A percentile compares a stretch with the other conserved stretches of the same genome.
phyloP scores from a whole-genome alignment of 2,113 vertebrate species.

The Peromyscus maniculatus region DNA sequence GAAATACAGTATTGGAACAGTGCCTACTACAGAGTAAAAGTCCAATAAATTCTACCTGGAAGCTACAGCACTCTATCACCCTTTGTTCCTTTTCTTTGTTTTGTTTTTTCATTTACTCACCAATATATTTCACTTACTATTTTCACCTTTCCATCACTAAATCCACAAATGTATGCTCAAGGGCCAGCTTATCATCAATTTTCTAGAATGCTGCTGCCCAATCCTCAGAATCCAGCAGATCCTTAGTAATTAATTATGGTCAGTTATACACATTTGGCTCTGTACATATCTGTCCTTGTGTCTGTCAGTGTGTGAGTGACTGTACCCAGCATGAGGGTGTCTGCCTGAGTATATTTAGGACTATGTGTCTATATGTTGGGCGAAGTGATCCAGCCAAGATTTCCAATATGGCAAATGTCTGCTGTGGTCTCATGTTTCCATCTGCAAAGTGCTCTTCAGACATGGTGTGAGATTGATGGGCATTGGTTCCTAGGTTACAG shows the following conservation, averaged over 20 bases:
- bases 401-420: slow-evolving; percentile 25
- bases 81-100: background rate
- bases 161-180: background rate
- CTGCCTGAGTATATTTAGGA: background rate
- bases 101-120: background rate
- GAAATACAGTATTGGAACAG: background rate
- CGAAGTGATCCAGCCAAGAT: background rate
- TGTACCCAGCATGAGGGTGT: background rate
- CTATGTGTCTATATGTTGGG: background rate
- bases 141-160: background rate
- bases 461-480: no score
- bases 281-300: no score
- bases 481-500: no score
- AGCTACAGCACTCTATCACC: background rate
- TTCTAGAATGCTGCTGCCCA: no score
- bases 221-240: background rate
- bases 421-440: no score
- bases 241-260: background rate
- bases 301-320: background rate
- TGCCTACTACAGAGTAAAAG: background rate
- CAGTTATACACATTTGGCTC: background rate
- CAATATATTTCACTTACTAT: background rate
- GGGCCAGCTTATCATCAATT: background rate
- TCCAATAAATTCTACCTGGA: background rate
- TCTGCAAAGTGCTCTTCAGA: no score